These are phyloP conservation scores for Aphrocallistes beatrix DNA, from an alignment of 37 sponge, comb jelly and placozoan species.

Conservation along the genomic window DNA sequence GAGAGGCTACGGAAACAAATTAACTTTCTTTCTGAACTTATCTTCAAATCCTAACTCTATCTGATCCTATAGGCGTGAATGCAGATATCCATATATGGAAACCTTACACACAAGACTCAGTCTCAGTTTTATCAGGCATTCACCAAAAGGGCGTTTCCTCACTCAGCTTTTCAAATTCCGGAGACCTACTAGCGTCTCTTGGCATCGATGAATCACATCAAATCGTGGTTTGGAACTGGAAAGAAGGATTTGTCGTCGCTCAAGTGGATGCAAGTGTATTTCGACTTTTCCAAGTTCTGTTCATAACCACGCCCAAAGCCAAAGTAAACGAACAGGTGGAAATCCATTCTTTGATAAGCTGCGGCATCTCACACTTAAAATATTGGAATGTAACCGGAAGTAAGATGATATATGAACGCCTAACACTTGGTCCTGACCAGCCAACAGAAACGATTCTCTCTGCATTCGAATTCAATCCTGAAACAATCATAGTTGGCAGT, in stretches of 20 bases:
- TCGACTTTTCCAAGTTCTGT: background rate
- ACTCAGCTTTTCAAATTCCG: conserved; percentile 79
- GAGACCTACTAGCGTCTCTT: conserved; percentile 72
- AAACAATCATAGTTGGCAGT: background rate
- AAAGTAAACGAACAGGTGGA: background rate
- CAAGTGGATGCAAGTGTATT: conserved; percentile 2
- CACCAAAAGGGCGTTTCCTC: conserved; percentile 82
- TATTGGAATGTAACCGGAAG: conserved; percentile 90
- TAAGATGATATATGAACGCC: conserved; percentile 52
- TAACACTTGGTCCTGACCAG: conserved; percentile 22
- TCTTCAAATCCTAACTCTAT: no score
- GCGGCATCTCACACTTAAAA: conserved; percentile 80
- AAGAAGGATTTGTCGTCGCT: conserved; percentile 46
- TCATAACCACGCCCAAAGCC: background rate
- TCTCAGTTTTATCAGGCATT: conserved; percentile 80
- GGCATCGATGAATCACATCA: conserved; percentile 72
- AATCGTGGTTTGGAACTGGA: conserved; percentile 81
- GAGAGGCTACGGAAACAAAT: no score
- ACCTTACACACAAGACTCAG: conserved; percentile 59
- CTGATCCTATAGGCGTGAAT: conserved; percentile 72
- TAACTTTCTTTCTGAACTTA: no score
- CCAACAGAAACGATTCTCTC: background rate
- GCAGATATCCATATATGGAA: conserved; percentile 88
- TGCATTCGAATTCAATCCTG: background rate
- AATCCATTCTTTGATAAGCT: conserved; percentile 52